Evolutionary conservation across 2,888 invertebrate species (phyloP).

Genomic region (Sisyra nigra): DNA sequence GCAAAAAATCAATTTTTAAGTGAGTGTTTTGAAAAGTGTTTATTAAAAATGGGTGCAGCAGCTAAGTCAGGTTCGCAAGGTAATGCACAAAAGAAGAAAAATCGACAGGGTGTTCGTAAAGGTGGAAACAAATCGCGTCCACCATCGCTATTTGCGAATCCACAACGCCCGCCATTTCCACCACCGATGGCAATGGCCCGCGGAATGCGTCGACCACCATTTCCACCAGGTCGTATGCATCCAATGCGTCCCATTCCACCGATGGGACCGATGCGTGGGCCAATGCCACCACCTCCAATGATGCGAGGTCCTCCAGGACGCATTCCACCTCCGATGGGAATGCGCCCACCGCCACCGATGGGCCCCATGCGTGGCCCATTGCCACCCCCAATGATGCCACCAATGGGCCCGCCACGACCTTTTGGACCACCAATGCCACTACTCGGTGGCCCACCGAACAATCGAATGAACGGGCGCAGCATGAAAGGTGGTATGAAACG

Average conservation of each 20-base stretch:
- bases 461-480: slow-evolving; percentile 3
- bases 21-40: not conserved
- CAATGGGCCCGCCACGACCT: slow-evolving; percentile 12
- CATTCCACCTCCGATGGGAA: slow-evolving; percentile 14
- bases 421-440: slow-evolving; percentile 14
- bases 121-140: slow-evolving; percentile 7
- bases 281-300: slow-evolving; percentile 12
- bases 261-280: slow-evolving; percentile 15
- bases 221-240: slow-evolving; percentile 15
- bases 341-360: slow-evolving; percentile 19
- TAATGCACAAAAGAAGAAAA: slow-evolving; percentile 5
- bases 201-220: slow-evolving; percentile 18
- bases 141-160: slow-evolving; percentile 8
- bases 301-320: slow-evolving; percentile 11
- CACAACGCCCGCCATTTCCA: slow-evolving; percentile 8
- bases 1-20: not conserved
- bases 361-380: slow-evolving; percentile 9
- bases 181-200: slow-evolving; percentile 10
- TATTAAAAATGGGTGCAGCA: slow-evolving; percentile 6
- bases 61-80: slow-evolving; percentile 5
- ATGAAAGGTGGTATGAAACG: slow-evolving; percentile 6
- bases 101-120: slow-evolving; percentile 5
- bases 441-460: slow-evolving; percentile 11
- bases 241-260: slow-evolving; percentile 13
- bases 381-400: slow-evolving; percentile 10